phyloP scores from a whole-genome alignment of 2,113 vertebrate species.

The Spheniscus mendiculus region DNA sequence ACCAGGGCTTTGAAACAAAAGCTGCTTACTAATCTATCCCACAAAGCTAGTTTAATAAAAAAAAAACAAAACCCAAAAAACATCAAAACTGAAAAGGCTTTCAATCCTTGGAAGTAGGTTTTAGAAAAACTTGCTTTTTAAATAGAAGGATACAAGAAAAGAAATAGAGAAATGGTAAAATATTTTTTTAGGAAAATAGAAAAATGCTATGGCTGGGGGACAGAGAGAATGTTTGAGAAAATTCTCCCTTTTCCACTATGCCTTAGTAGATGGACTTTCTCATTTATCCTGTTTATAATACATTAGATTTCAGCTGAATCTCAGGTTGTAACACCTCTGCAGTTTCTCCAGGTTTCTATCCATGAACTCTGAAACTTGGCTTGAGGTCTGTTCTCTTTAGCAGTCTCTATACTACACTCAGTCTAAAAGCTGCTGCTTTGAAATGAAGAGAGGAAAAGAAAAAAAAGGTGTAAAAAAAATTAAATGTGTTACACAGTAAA shows the following conservation, averaged over 20 bases:
- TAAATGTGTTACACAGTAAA: background rate
- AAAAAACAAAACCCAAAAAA: background rate
- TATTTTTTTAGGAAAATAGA: background rate
- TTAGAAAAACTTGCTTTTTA: background rate
- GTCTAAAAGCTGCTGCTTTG: background rate
- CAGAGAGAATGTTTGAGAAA: background rate
- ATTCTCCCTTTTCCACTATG: background rate
- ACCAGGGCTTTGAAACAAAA: background rate
- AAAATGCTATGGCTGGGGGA: accelerated
- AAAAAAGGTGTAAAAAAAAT: background rate
- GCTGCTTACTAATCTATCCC: accelerated
- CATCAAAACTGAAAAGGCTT: background rate
- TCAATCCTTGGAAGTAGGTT: accelerated
- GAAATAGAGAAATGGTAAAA: background rate
- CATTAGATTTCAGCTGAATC: background rate
- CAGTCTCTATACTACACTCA: background rate
- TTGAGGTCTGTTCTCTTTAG: background rate
- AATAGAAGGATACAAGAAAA: background rate
- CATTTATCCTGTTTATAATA: background rate
- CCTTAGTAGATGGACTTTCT: background rate
- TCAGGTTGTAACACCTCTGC: background rate
- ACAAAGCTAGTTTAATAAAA: background rate
- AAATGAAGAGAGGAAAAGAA: background rate
- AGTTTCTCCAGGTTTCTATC: background rate
- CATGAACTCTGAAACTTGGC: background rate